A percentile compares a stretch with the other conserved stretches of the same genome.
Conservation (phyloP, 2,888 invertebrate species). For the Horisme vitalbata region DNA sequence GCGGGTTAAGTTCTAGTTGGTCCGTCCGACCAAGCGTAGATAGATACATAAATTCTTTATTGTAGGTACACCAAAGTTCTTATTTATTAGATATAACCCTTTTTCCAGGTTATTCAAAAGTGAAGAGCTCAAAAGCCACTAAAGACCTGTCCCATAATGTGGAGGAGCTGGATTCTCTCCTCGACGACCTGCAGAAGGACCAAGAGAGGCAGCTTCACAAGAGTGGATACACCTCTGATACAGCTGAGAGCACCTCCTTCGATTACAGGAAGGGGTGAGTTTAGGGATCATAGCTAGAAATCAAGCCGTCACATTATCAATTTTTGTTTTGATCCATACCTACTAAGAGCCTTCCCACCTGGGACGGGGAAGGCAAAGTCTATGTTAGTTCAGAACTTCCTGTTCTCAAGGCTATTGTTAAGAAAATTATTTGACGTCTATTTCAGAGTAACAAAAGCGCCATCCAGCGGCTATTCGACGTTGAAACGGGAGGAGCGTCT, state of each 20-base stretch:
- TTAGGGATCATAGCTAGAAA: too few relatives aligned
- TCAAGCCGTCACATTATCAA: too few relatives aligned
- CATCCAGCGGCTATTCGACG: conserved; percentile 76
- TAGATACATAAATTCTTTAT: too few relatives aligned
- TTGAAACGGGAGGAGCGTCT: conserved; percentile 68
- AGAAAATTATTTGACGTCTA: neutral
- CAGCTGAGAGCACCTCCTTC: conserved; percentile 74
- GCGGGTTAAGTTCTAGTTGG: too few relatives aligned
- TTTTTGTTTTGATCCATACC: too few relatives aligned
- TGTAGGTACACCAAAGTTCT: too few relatives aligned
- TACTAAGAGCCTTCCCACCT: too few relatives aligned
- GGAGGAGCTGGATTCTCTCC: conserved; percentile 88
- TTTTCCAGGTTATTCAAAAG: conserved; percentile 67
- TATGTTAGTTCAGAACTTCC: too few relatives aligned
- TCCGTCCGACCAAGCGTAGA: too few relatives aligned
- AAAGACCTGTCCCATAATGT: conserved; percentile 84
- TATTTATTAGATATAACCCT: too few relatives aligned
- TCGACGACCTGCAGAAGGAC: conserved; percentile 87
- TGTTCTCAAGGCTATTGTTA: too few relatives aligned
- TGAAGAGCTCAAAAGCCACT: conserved; percentile 66
- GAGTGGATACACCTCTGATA: conserved; percentile 77
- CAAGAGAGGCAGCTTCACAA: conserved; percentile 78
- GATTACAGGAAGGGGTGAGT: conserved; percentile 74
- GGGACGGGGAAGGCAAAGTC: too few relatives aligned
- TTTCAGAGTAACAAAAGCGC: conserved; percentile 66